Conservation (phyloP, 2,797 vertebrate species). For the Chromobotia macracanthus region DNA sequence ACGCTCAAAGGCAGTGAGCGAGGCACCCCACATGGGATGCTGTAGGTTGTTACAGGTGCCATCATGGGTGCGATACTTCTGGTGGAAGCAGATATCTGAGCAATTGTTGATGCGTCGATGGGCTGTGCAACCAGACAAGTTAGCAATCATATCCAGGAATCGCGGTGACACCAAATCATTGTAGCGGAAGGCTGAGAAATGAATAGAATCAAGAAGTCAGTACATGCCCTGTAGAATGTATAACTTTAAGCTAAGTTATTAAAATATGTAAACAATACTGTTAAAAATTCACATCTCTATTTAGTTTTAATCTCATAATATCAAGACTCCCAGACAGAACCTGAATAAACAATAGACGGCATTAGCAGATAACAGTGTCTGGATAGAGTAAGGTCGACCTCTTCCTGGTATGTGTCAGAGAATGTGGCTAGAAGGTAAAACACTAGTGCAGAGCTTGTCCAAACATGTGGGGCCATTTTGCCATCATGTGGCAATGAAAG, state of each 20-base stretch:
- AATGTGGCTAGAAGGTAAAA: slow-evolving; percentile 26
- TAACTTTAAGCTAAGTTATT: not conserved
- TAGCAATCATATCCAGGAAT: slow-evolving; percentile 94
- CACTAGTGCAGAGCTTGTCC: slow-evolving; percentile 50
- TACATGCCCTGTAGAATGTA: not conserved
- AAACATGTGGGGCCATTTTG: slow-evolving; percentile 63
- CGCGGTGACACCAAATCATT: slow-evolving; percentile 96
- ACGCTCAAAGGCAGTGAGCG: slow-evolving; percentile 92
- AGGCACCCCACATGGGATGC: slow-evolving; percentile 98
- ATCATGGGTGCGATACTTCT: slow-evolving; percentile 93
- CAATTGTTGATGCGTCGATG: slow-evolving; percentile 95
- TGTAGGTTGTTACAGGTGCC: slow-evolving; percentile 98
- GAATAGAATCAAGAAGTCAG: not conserved
- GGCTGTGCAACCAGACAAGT: slow-evolving; percentile 93
- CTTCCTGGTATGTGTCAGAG: slow-evolving; percentile 13
- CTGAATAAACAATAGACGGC: not conserved
- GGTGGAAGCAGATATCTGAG: slow-evolving; percentile 97
- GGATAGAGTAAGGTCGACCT: slow-evolving; percentile 4
- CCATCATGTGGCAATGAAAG: slow-evolving; percentile 61
- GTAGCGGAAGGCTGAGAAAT: slow-evolving; percentile 89
- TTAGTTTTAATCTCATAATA: not conserved
- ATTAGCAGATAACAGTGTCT: not conserved
- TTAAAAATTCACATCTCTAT: not conserved
- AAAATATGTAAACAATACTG: not conserved
- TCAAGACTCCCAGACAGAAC: not conserved